Evolutionary conservation across 2,888 invertebrate genomes (phyloP).

Genomic region (Petrolisthes manimaculis): DNA sequence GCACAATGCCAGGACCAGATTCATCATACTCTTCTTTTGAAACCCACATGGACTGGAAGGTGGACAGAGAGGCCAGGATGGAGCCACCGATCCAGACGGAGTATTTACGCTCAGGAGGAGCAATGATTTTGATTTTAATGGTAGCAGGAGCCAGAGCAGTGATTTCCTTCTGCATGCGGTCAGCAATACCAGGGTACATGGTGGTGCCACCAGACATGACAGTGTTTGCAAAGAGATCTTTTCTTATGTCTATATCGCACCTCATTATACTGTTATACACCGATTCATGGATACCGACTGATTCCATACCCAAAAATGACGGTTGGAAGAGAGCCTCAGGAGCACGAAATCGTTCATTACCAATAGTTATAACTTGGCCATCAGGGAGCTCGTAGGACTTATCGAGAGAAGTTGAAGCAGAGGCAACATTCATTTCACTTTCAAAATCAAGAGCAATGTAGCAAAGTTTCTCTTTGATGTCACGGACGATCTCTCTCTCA

Average conservation of each 20-base stretch:
- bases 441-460: conserved; percentile 12
- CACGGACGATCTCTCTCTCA: conserved; percentile 39
- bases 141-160: conserved; percentile 67
- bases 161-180: conserved; percentile 66
- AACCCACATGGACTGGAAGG: conserved; percentile 66
- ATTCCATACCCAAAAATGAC: conserved; percentile 86
- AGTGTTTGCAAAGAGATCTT: conserved; percentile 67
- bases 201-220: conserved; percentile 66
- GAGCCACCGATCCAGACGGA: conserved; percentile 69
- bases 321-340: conserved; percentile 80
- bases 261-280: conserved; percentile 55
- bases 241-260: conserved; percentile 63
- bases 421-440: conserved; percentile 33
- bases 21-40: conserved; percentile 13
- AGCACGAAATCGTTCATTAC: conserved; percentile 86
- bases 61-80: conserved; percentile 67
- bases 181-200: conserved; percentile 64
- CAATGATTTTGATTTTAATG: conserved; percentile 67
- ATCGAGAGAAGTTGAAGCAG: conserved; percentile 70
- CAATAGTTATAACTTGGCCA: conserved; percentile 8
- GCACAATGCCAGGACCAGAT: not conserved
- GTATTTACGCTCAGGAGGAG: conserved; percentile 68
- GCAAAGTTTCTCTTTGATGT: conserved; percentile 17
- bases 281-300: conserved; percentile 89
- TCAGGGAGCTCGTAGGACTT: conserved; percentile 81